Evolutionary conservation across 2,113 vertebrate species (phyloP).

Genomic region (Pardalotus punctatus): DNA sequence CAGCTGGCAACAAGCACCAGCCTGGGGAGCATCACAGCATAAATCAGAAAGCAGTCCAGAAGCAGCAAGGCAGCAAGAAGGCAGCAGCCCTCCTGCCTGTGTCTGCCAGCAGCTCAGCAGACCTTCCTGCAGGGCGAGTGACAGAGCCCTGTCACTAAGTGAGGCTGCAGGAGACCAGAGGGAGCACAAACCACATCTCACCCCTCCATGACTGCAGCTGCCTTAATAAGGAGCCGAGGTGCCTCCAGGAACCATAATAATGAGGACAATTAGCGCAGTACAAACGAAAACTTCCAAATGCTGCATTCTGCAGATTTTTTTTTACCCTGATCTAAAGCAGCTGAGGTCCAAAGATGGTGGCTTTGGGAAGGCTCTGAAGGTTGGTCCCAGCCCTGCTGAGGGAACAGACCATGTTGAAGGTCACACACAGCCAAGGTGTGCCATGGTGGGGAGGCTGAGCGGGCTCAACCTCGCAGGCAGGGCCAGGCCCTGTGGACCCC

Average conservation of each 20-base stretch:
- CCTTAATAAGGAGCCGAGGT: background rate
- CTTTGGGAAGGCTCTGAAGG: background rate
- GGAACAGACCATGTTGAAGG: background rate
- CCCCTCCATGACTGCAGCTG: background rate
- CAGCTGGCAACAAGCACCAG: background rate
- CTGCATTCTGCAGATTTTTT: background rate
- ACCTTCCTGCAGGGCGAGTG: background rate
- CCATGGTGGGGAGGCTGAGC: accelerated
- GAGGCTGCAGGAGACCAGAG: background rate
- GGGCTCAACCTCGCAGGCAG: accelerated
- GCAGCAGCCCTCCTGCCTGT: background rate
- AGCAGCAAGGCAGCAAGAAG: background rate
- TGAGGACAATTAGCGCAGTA: slow-evolving; percentile 11
- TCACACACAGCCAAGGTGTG: background rate
- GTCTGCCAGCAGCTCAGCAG: background rate
- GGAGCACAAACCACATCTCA: background rate
- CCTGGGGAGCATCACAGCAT: background rate
- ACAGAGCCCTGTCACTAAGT: background rate
- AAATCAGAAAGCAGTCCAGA: background rate
- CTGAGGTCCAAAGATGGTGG: background rate
- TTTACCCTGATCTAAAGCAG: background rate
- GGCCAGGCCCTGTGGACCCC: background rate
- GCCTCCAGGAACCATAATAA: slow-evolving; percentile 49
- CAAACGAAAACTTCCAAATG: background rate
- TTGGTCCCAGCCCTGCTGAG: background rate